phyloP scores from a whole-genome alignment of 2,113 vertebrate genomes.

The Echinops telfairi region DNA sequence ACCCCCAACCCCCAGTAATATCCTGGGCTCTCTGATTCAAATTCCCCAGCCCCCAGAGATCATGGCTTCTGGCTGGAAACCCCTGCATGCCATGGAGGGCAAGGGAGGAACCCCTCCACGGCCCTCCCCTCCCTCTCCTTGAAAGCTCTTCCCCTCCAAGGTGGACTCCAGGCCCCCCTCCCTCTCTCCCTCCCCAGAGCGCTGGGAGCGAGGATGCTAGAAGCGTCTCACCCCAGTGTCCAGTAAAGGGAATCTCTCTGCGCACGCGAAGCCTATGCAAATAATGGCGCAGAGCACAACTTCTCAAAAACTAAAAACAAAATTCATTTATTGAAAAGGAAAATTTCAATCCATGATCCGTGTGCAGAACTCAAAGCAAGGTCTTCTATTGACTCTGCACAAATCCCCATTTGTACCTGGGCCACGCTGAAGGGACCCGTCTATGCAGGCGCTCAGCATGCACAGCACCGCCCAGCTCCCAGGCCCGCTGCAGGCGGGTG shows the following conservation, averaged over 20 bases:
- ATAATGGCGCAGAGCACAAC: constrained; percentile 53
- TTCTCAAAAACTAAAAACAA: constrained; percentile 77
- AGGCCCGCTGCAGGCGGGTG: not conserved
- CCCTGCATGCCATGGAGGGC: constrained; percentile 94
- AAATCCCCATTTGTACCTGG: not conserved
- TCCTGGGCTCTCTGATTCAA: constrained; percentile 79
- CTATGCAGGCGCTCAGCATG: not conserved
- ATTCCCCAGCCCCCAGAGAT: constrained; percentile 91
- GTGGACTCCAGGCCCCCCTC: not conserved
- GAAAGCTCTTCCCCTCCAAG: not conserved
- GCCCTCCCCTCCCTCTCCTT: not conserved
- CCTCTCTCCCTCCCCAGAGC: not conserved
- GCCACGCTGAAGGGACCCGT: not conserved
- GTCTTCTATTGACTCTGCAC: not conserved
- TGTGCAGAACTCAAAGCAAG: not conserved
- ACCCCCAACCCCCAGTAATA: constrained; percentile 40
- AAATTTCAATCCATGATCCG: constrained; percentile 63
- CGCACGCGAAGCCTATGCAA: not conserved
- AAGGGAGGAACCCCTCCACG: constrained; percentile 89
- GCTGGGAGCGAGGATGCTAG: not conserved
- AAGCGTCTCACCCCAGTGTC: constrained; percentile 12
- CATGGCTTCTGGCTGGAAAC: constrained; percentile 95
- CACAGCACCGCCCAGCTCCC: not conserved
- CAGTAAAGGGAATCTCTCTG: not conserved
- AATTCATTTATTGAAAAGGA: constrained; percentile 75